A percentile compares a stretch with the other conserved stretches of the same genome.
Evolutionary conservation across 2,113 vertebrate species (phyloP).

Genomic region (Syngnathus typhle): DNA sequence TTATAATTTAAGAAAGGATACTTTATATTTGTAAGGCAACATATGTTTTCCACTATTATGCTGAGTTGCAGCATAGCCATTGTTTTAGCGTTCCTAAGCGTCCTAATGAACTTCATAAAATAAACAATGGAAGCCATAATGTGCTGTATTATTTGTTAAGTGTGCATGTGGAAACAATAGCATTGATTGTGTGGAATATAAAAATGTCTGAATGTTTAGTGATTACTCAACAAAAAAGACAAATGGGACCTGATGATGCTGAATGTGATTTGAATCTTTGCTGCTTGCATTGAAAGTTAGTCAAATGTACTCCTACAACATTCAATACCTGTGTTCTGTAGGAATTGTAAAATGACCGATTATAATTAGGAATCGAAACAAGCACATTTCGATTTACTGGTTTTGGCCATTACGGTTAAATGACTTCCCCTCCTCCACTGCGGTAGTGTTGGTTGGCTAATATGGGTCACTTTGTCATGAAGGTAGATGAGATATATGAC

Average conservation of each 20-base stretch:
- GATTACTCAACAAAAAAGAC: too few relatives aligned
- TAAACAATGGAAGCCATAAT: not conserved
- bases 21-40: not conserved
- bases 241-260: too few relatives aligned
- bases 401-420: conserved; percentile 5
- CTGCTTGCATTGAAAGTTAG: too few relatives aligned
- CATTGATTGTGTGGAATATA: too few relatives aligned
- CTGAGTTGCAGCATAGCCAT: not conserved
- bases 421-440: conserved; percentile 37
- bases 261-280: too few relatives aligned
- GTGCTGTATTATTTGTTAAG: too few relatives aligned
- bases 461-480: conserved; percentile 41
- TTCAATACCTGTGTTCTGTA: too few relatives aligned
- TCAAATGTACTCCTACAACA: too few relatives aligned
- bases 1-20: not conserved
- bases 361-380: not conserved
- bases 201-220: too few relatives aligned
- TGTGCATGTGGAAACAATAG: too few relatives aligned
- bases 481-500: conserved; percentile 43
- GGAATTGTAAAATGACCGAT: too few relatives aligned
- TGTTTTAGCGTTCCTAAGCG: not conserved
- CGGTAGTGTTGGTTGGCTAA: conserved; percentile 12
- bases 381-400: not conserved
- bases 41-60: not conserved
- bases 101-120: not conserved